A percentile compares a stretch with the other conserved stretches of the same genome.
Evolutionary conservation across 2,113 vertebrate genomes (phyloP).

Genomic region (Melospiza georgiana): DNA sequence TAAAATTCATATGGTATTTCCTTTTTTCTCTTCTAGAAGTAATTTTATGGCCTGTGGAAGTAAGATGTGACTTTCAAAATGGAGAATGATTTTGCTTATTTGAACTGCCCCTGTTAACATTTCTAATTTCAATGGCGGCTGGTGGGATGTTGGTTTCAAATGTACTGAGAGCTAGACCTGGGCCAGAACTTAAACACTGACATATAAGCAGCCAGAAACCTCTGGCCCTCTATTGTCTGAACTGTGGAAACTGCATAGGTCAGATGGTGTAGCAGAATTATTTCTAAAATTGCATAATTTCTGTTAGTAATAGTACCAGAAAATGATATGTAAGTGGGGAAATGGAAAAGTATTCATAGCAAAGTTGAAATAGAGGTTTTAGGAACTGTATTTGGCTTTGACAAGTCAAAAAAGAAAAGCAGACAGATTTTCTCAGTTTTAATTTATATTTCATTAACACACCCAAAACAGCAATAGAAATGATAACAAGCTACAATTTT

Average conservation of each 20-base stretch:
- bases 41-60: neutral
- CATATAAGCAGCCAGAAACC: neutral
- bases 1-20: neutral
- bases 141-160: neutral
- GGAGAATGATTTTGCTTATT: neutral
- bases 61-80: neutral
- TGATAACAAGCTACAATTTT: neutral
- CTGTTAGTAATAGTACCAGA: neutral
- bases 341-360: neutral
- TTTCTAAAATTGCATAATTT: neutral
- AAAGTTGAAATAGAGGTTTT: neutral
- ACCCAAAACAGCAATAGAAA: neutral
- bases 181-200: neutral
- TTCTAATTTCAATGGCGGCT: neutral
- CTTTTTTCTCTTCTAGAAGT: neutral
- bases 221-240: neutral
- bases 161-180: neutral
- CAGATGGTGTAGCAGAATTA: neutral
- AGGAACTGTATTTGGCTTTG: neutral
- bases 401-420: neutral
- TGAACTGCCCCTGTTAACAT: neutral
- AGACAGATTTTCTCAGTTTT: neutral
- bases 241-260: neutral
- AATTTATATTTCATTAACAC: neutral
- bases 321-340: neutral